Evolutionary conservation across 2,888 invertebrate genomes (phyloP).

Genomic region (Pterobdella sp.): DNA sequence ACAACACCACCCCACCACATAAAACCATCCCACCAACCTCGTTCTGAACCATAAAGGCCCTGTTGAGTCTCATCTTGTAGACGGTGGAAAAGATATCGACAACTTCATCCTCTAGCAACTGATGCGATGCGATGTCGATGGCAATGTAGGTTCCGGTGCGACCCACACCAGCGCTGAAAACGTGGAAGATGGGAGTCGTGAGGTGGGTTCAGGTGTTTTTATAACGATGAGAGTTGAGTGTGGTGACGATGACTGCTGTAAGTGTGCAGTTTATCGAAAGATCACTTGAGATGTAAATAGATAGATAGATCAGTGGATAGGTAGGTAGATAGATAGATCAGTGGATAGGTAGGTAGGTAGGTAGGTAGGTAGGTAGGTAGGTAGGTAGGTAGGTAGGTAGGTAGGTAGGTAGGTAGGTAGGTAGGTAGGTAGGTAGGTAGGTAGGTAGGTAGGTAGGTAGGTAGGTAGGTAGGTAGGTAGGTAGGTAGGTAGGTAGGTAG

Average conservation of each 20-base stretch:
- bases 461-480: slow-evolving; percentile 19
- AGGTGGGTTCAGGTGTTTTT: too few relatives aligned
- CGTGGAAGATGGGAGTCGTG: too few relatives aligned
- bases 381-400: slow-evolving; percentile 18
- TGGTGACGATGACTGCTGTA: too few relatives aligned
- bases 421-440: slow-evolving; percentile 16
- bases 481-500: slow-evolving; percentile 20
- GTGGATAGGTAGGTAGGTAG: background rate
- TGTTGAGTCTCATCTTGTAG: slow-evolving; percentile 30
- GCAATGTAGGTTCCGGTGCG: slow-evolving; percentile 29
- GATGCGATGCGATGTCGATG: slow-evolving; percentile 23
- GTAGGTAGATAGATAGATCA: background rate
- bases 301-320: background rate
- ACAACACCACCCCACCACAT: background rate
- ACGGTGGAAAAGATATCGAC: slow-evolving; percentile 50
- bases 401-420: slow-evolving; percentile 20
- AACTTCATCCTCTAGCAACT: slow-evolving; percentile 37
- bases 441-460: slow-evolving; percentile 20
- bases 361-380: slow-evolving; percentile 19
- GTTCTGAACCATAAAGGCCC: slow-evolving; percentile 30
- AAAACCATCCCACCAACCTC: slow-evolving; percentile 15
- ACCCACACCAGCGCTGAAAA: slow-evolving; percentile 29
- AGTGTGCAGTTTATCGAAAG: too few relatives aligned
- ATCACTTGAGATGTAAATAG: too few relatives aligned
- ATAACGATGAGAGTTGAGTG: too few relatives aligned